Evolutionary conservation across 2,888 invertebrate genomes (phyloP).

Genomic region (Sussaba pulchella): DNA sequence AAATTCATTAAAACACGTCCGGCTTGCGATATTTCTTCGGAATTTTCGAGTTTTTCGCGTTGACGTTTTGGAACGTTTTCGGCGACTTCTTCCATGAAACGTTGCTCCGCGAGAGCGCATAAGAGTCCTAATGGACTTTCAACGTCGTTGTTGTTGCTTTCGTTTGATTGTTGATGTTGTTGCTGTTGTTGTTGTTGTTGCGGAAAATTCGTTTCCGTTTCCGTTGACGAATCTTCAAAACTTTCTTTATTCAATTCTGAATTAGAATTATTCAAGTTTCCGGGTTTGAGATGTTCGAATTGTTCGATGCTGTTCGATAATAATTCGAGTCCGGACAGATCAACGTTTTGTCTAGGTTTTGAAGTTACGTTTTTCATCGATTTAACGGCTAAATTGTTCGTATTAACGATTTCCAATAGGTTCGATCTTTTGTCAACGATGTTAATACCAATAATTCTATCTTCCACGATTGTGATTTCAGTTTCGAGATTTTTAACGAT

Average conservation of each 20-base stretch:
- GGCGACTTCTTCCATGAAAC: conserved; percentile 91
- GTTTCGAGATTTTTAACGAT: no score
- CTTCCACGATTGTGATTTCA: no score
- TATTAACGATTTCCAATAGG: no score
- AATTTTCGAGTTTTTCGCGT: conserved; percentile 72
- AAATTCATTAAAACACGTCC: conserved; percentile 75
- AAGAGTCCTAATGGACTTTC: conserved; percentile 88
- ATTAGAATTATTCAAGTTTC: no score
- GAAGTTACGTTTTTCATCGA: conserved; percentile 18
- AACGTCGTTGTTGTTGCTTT: conserved; percentile 84
- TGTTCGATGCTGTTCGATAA: conserved; percentile 94
- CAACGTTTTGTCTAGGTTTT: conserved; percentile 84
- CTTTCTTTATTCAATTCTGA: conserved; percentile 78
- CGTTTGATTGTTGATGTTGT: conserved; percentile 83
- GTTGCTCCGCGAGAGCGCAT: conserved; percentile 94
- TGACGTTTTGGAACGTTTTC: conserved; percentile 79
- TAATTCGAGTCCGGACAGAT: conserved; percentile 92
- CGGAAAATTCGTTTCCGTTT: conserved; percentile 74
- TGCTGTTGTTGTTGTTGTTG: conserved; percentile 81
- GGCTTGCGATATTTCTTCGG: conserved; percentile 77
- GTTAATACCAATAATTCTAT: no score
- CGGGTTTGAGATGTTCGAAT: conserved; percentile 86
- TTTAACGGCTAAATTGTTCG: conserved; percentile 47
- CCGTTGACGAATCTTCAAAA: conserved; percentile 84
- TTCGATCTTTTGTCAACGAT: no score